Evolutionary conservation across 1,140 invertebrate species (phyloP).

Genomic region (Drosophila parabipectinata): DNA sequence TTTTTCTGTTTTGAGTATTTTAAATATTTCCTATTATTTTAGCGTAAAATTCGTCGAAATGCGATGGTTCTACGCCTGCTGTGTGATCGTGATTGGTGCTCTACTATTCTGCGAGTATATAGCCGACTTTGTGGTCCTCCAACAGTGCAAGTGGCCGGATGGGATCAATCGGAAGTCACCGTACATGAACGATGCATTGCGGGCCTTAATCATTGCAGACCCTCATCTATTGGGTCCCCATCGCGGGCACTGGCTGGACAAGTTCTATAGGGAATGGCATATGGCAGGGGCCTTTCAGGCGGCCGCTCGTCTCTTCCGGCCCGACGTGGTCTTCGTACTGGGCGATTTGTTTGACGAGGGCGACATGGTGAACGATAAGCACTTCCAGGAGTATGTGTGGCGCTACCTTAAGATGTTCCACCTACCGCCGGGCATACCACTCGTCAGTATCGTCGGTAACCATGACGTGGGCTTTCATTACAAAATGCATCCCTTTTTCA

Average conservation of each 20-base stretch:
- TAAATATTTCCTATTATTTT: not conserved
- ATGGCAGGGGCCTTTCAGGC: slow-evolving; percentile 98
- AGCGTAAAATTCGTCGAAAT: slow-evolving; percentile 16
- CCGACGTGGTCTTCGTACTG: slow-evolving; percentile 96
- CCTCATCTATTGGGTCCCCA: slow-evolving; percentile 95
- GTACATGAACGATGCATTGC: slow-evolving; percentile 51
- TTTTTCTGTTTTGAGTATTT: too few species aligned
- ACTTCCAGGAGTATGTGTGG: slow-evolving; percentile 91
- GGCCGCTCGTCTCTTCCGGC: slow-evolving; percentile 91
- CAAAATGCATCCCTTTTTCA: slow-evolving; percentile 91
- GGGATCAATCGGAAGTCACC: slow-evolving; percentile 53
- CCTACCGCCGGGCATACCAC: slow-evolving; percentile 87
- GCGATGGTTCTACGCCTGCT: slow-evolving; percentile 69
- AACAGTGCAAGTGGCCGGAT: slow-evolving; percentile 72
- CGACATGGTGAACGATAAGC: slow-evolving; percentile 90
- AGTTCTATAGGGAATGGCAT: slow-evolving; percentile 98
- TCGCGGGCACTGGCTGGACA: slow-evolving; percentile 98
- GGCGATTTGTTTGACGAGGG: slow-evolving; percentile 99
- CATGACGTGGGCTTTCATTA: slow-evolving; percentile 99
- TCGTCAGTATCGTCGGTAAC: slow-evolving; percentile 95
- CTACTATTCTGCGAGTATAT: slow-evolving; percentile 73
- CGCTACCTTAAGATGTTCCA: slow-evolving; percentile 93
- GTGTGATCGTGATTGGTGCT: slow-evolving; percentile 65
- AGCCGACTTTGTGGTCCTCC: slow-evolving; percentile 68
- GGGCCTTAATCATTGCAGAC: slow-evolving; percentile 94